phyloP scores from a whole-genome alignment of 2,888 invertebrate species.

The Parasteatoda lunata region DNA sequence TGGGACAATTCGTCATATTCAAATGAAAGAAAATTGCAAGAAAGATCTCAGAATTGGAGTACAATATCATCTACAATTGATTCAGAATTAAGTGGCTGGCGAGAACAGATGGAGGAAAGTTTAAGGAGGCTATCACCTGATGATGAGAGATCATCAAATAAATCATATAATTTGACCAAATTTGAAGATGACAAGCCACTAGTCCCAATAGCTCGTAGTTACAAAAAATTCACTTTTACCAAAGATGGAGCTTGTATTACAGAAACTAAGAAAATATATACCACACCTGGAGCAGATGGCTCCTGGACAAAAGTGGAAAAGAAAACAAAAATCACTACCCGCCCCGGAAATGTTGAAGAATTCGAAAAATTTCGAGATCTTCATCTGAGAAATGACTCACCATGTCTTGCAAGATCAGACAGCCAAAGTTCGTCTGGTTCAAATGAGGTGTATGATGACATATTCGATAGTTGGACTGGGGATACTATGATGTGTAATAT shows the following conservation, averaged over 20 bases:
- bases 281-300: conserved; percentile 69
- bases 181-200: conserved; percentile 60
- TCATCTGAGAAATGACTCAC: conserved; percentile 50
- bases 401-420: conserved; percentile 68
- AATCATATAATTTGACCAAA: conserved; percentile 45
- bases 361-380: conserved; percentile 60
- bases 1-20: conserved; percentile 48
- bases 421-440: conserved; percentile 71
- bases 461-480: conserved; percentile 71
- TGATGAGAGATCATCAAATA: conserved; percentile 44
- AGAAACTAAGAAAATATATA: conserved; percentile 70
- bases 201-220: conserved; percentile 70
- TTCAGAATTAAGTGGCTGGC: conserved; percentile 61
- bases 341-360: conserved; percentile 61
- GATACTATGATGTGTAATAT: conserved; percentile 70
- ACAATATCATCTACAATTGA: conserved; percentile 57
- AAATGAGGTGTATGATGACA: conserved; percentile 71
- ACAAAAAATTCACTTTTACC: conserved; percentile 71
- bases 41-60: conserved; percentile 48
- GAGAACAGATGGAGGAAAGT: conserved; percentile 65
- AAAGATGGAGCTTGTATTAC: conserved; percentile 71
- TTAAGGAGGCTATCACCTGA: conserved; percentile 65
- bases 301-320: conserved; percentile 70
- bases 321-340: conserved; percentile 69
- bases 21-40: conserved; percentile 31